A percentile compares a stretch with the other conserved stretches of the same genome.
phyloP scores from a whole-genome alignment of 30 jellyfish, hydroid and myxozoan genomes.

The Nemopilema nomurai region DNA sequence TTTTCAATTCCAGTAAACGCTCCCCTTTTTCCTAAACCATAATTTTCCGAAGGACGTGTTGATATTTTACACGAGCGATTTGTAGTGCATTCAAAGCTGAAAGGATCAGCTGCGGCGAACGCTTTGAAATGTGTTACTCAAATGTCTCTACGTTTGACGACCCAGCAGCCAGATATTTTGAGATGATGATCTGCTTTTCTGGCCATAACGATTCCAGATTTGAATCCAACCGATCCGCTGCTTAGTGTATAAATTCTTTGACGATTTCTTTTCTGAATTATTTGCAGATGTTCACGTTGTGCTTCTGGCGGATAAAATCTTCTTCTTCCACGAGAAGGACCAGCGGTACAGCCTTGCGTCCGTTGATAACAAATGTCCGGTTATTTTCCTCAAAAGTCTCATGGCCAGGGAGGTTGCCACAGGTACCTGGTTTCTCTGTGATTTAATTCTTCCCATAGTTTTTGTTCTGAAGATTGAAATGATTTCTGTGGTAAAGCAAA shows the following conservation, averaged over 20 bases:
- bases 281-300: constrained; percentile 82
- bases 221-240: background rate
- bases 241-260: background rate
- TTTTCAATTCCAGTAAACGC: background rate
- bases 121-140: background rate
- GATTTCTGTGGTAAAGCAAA: too few species aligned
- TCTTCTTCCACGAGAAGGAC: constrained; percentile 87
- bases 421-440: constrained; percentile 33
- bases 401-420: constrained; percentile 97
- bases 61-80: too few species aligned
- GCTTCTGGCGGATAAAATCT: constrained; percentile 77
- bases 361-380: constrained; percentile 93
- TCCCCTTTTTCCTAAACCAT: too few species aligned
- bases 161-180: background rate
- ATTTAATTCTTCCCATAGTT: background rate
- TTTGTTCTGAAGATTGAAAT: background rate
- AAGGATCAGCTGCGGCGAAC: background rate
- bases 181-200: too few species aligned
- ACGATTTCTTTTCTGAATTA: background rate
- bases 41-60: too few species aligned
- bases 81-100: background rate
- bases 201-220: too few species aligned
- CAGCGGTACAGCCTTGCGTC: constrained; percentile 76
- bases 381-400: constrained; percentile 71
- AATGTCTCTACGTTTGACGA: background rate